Evolutionary conservation across 2,888 invertebrate genomes (phyloP), one percentile per base, ranked within the genome.

Genomic region (Pseudanteris insignis): DNA sequence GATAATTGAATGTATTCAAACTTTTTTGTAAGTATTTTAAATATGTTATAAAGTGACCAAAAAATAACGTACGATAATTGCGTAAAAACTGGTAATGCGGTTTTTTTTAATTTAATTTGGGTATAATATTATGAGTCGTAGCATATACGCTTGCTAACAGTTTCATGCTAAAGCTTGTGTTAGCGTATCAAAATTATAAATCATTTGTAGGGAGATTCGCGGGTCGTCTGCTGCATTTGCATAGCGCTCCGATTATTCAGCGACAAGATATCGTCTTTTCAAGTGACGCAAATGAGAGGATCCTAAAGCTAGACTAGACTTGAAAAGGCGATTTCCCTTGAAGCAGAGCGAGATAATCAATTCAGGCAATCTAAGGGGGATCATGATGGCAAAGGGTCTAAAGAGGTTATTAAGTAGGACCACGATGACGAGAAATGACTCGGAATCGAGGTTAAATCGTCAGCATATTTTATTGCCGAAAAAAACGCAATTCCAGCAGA

Each of bases 271-370:
- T 63, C 37, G 55, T 11, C 54, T 54, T 59, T 63, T 51, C 36
- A 55, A 60, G 63, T 57, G 28, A 12, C 41, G 46, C 21, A 33
- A 59, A 48, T 48, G 54, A 55, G 46, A 46, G 51, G 55, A 60
- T 54, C 28, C 43, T 26, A 36, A 55, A 43, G 37, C 59, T 44
- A 38, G 63, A 60, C 55, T 59, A 47, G 46, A 55, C 55, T 60
- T 53, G 54, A 55, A 63, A 55, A 63, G 63, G 38, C 55, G 54
- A 50, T 63, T 51, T 59, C 59, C 37, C 63, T 63, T 43, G 40
- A 47, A 55, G 47, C 46, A 51, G 46, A 59, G 51, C 50, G 51
- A 28, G 51, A 59, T 63, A 59, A 63, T 63, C 59, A 63, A 59
- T 63, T 63, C 58, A 59, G 51, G 46, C 40, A 63, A 63, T 59